Percentiles rank a stretch among this genome's conserved stretches.
Evolutionary conservation across 2,113 vertebrate species (phyloP).

Genomic region (Podarcis cretensis): DNA sequence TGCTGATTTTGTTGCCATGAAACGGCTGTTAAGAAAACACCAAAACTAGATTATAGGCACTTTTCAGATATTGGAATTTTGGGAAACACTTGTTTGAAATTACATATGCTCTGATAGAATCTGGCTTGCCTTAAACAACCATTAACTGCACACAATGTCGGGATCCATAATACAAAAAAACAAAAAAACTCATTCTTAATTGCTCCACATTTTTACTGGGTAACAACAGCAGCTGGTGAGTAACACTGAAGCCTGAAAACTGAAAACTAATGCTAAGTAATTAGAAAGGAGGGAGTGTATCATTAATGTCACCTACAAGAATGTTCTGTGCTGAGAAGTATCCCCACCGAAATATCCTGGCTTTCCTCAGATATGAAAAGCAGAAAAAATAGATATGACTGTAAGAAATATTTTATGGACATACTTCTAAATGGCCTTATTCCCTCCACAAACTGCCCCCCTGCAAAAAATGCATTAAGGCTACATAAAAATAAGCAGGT

Average conservation of each 20-base stretch:
- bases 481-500: neutral
- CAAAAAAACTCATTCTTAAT: neutral
- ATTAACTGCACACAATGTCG: neutral
- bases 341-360: neutral
- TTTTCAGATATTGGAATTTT: neutral
- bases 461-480: accelerated
- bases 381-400: neutral
- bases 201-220: neutral
- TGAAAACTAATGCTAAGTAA: neutral
- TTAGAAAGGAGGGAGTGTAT: neutral
- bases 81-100: neutral
- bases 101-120: neutral
- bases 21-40: neutral
- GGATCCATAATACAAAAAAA: neutral
- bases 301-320: neutral
- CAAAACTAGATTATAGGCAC: neutral
- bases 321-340: slow-evolving; percentile 27
- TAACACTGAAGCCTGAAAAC: neutral
- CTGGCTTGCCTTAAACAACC: slow-evolving; percentile 17
- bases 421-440: neutral
- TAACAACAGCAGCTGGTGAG: neutral
- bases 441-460: accelerated
- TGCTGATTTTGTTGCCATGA: neutral
- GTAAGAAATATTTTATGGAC: neutral
- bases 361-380: neutral